These are phyloP conservation scores for Nothocercus nigrocapillus DNA, from an alignment of 2,113 vertebrate species.

Conservation along the genomic window DNA sequence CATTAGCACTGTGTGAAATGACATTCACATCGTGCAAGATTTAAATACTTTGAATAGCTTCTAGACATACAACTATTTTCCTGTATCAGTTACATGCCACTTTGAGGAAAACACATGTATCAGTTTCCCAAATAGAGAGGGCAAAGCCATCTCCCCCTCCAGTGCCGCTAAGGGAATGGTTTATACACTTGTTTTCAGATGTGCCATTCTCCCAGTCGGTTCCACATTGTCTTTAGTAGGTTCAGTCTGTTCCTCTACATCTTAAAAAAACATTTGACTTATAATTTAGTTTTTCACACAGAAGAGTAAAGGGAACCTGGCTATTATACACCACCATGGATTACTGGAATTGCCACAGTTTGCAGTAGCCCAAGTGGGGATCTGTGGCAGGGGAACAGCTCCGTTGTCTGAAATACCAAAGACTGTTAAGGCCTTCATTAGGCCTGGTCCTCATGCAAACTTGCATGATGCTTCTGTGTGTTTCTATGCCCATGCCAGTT, in stretches of 20 bases:
- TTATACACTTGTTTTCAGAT: neutral
- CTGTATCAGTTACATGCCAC: neutral
- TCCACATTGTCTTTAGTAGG: rapidly evolving
- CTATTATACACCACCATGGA: neutral
- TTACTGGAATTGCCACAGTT: neutral
- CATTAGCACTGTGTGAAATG: neutral
- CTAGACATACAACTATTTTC: neutral
- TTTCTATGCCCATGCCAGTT: neutral
- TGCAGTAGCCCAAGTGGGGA: neutral
- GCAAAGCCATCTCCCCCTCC: neutral
- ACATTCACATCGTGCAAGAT: neutral
- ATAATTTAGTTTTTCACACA: neutral
- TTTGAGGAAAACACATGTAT: neutral
- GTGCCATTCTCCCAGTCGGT: neutral
- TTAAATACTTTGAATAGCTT: neutral
- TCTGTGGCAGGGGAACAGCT: neutral
- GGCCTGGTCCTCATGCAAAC: neutral
- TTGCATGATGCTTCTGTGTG: neutral
- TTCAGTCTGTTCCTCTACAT: neutral
- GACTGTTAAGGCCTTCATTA: too few relatives aligned
- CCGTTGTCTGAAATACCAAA: neutral
- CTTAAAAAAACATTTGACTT: neutral
- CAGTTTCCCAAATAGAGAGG: neutral
- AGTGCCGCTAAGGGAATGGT: neutral
- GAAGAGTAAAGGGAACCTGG: neutral